Base-by-base conservation (phyloP, 1,140 invertebrate genomes). In the Drosophila varians region DNA sequence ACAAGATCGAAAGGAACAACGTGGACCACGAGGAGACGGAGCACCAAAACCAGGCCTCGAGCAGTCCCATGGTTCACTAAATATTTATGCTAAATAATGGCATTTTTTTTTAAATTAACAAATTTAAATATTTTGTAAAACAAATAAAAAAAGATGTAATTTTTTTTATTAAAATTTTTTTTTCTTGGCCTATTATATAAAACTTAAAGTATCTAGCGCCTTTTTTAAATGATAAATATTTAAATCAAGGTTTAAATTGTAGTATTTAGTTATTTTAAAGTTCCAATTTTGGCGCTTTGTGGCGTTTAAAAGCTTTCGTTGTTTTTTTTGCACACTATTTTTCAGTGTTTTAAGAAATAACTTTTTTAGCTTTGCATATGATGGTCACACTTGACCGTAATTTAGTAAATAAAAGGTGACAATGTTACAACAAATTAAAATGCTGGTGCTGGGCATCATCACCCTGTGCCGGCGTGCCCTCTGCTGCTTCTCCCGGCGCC, bases 401-500 rank as follows among this genome's bases (percentile, higher is more conserved):
- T 21, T 28, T 64, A 26, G 60, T 61, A 64, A 64, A 64, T 62
- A 62, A 60, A 8, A 42, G 19, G 38, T 25, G 2, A 73, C 11
- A 43, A 73, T 90, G 57, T 43, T 89, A 42, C 89, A 90, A 64
- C 89, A 90, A 76, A 75, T 91, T 0, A 91, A 91, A 60, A 56
- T 90, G 55, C 49, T 91, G 25, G 47, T 91, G 23, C 60, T 91
- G 38, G 71, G 74, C 62, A 74, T 91, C 18, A 55, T 91, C 3
- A 76, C 82, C 36, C 56, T 90, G 16, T 88, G 88, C 47, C 71
- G 87, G 26, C 77, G 90, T 9, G 89, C 90, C 14, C 46, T 91
- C 31, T 91, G 90, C 60, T 91, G 90, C 47, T 91, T 91, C 56
- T 89, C 89, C 2, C 65, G 90, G 2, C 77, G 78, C 25, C 82